Percentiles rank a stretch among this genome's conserved stretches.
phyloP scores from a whole-genome alignment of 2,113 vertebrate genomes.

The Furnarius figulus region DNA sequence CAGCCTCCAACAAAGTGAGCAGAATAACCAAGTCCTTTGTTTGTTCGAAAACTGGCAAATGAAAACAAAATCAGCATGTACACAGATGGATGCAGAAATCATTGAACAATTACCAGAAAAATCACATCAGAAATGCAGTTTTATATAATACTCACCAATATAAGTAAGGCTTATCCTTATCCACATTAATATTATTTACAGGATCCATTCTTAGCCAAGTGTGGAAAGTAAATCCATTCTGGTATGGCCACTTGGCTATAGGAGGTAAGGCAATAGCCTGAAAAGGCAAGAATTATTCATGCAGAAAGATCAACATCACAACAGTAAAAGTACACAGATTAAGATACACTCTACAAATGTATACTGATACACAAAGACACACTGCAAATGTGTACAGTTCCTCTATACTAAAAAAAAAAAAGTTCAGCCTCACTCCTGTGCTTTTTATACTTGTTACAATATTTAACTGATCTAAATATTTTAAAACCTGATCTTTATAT shows the following conservation, averaged over 20 bases:
- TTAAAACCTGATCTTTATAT: neutral
- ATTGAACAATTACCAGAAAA: neutral
- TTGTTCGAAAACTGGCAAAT: conserved; percentile 90
- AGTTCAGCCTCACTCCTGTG: neutral
- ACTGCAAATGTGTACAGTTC: neutral
- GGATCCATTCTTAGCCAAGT: conserved; percentile 98
- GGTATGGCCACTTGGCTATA: conserved; percentile 98
- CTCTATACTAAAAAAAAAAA: neutral
- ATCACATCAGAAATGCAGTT: neutral
- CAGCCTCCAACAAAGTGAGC: conserved; percentile 97
- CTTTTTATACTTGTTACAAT: neutral
- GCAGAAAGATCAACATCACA: neutral
- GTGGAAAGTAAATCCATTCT: conserved; percentile 98
- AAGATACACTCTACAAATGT: neutral
- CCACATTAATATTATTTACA: conserved; percentile 97
- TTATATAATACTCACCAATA: conserved; percentile 87
- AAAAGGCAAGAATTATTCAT: neutral
- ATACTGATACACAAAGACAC: neutral
- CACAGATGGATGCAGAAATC: neutral
- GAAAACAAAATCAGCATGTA: conserved; percentile 38
- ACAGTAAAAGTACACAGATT: neutral
- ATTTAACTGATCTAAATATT: neutral
- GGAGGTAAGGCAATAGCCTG: conserved; percentile 98
- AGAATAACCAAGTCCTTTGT: conserved; percentile 97
- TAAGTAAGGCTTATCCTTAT: conserved; percentile 98